These are phyloP conservation scores for Megalops cyprinoides DNA, from an alignment of 2,797 vertebrate genomes.

Conservation along the genomic window DNA sequence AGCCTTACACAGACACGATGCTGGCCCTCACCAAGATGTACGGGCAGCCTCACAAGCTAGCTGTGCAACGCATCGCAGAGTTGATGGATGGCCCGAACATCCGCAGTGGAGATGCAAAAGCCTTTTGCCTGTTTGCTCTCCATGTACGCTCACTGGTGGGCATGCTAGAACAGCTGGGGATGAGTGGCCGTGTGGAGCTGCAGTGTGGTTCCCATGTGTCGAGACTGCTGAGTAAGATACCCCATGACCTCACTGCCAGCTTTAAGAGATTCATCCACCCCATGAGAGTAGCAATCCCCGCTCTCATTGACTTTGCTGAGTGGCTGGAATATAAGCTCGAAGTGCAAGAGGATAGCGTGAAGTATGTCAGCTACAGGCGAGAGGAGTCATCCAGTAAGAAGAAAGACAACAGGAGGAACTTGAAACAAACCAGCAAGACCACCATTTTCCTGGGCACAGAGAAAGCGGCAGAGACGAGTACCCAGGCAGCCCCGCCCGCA, in stretches of 20 bases:
- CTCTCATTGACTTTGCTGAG: background rate
- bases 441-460: conserved; percentile 3
- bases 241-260: background rate
- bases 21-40: no score
- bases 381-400: background rate
- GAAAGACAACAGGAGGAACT: background rate
- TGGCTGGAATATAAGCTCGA: conserved; percentile 5
- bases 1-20: no score
- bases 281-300: background rate
- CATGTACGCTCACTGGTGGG: no score
- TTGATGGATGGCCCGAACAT: no score
- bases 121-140: no score
- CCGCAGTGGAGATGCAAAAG: no score
- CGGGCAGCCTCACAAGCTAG: no score
- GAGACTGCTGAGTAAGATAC: background rate
- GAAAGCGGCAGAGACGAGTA: background rate
- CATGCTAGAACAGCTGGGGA: no score
- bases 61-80: no score
- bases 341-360: conserved; percentile 13
- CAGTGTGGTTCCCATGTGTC: background rate
- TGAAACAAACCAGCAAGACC: background rate
- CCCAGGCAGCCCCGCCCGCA: background rate
- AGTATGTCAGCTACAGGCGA: background rate
- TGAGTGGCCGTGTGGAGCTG: no score
- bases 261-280: background rate